Evolutionary conservation across 2,888 invertebrate species (phyloP).

Genomic region (Orgyia antiqua): DNA sequence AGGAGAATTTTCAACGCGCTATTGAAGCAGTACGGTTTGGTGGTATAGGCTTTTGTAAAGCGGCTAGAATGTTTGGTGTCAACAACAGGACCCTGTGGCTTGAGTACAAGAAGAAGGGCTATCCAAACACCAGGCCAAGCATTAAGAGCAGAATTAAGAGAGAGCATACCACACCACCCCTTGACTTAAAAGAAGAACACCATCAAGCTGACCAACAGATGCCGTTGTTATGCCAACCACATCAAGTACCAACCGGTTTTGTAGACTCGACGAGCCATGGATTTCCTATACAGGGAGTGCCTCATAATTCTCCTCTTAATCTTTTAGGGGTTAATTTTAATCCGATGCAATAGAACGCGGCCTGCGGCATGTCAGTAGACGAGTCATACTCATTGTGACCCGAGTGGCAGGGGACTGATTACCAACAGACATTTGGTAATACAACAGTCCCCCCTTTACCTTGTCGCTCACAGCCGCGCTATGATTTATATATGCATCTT

Average conservation of each 20-base stretch:
- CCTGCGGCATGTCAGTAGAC: conserved; percentile 45
- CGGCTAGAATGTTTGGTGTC: conserved; percentile 89
- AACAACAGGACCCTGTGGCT: conserved; percentile 92
- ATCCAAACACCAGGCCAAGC: conserved; percentile 88
- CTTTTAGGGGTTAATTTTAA: conserved; percentile 87
- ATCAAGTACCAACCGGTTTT: conserved; percentile 83
- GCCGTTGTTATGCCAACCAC: conserved; percentile 80
- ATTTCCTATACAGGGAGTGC: conserved; percentile 80
- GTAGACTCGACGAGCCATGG: conserved; percentile 83
- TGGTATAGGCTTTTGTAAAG: conserved; percentile 91
- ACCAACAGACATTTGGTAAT: conserved; percentile 18
- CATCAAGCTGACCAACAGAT: conserved; percentile 53
- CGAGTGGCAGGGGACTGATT: conserved; percentile 49
- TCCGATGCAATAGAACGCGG: conserved; percentile 83
- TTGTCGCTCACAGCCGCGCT: conserved; percentile 22
- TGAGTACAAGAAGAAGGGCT: conserved; percentile 90
- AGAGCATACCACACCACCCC: conserved; percentile 81
- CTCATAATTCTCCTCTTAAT: conserved; percentile 81
- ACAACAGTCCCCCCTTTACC: conserved; percentile 19
- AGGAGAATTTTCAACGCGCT: conserved; percentile 89
- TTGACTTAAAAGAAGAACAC: conserved; percentile 67
- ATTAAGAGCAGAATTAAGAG: conserved; percentile 86
- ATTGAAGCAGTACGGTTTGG: conserved; percentile 90
- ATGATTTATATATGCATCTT: conserved; percentile 44
- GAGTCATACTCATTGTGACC: conserved; percentile 61